Conservation (phyloP, 2,797 vertebrate genomes). For the Catostomus latipinnis region DNA sequence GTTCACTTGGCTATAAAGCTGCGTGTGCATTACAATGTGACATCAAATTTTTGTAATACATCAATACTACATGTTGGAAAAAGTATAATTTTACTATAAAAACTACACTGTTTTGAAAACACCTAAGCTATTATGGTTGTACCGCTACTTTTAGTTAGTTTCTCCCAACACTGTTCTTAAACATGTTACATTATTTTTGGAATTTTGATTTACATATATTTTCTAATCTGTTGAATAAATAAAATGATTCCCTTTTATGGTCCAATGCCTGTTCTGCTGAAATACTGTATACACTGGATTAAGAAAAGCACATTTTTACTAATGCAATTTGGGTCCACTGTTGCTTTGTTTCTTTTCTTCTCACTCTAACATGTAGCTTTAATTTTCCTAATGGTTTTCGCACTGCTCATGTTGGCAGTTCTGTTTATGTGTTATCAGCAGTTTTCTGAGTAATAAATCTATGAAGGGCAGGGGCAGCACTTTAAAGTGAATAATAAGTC, state of each 20-base stretch:
- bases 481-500: conserved; percentile 20
- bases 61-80: background rate
- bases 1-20: too few species aligned
- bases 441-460: conserved; percentile 67
- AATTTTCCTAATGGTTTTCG: conserved; percentile 80
- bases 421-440: conserved; percentile 71
- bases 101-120: background rate
- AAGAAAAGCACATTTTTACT: background rate
- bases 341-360: too few species aligned
- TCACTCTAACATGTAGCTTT: conserved; percentile 57
- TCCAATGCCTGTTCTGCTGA: background rate
- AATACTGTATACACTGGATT: background rate
- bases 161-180: background rate
- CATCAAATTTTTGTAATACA: too few species aligned
- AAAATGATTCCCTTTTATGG: background rate
- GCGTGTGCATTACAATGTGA: too few species aligned
- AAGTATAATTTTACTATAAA: background rate
- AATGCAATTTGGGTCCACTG: background rate
- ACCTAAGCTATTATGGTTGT: too few species aligned
- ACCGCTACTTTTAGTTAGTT: too few species aligned
- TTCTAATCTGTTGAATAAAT: too few species aligned
- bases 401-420: conserved; percentile 67
- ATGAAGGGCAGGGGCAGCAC: conserved; percentile 38
- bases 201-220: too few species aligned
- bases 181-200: background rate